phyloP scores from a whole-genome alignment of 1,140 invertebrate genomes.

The Pseudoatta argentina region DNA sequence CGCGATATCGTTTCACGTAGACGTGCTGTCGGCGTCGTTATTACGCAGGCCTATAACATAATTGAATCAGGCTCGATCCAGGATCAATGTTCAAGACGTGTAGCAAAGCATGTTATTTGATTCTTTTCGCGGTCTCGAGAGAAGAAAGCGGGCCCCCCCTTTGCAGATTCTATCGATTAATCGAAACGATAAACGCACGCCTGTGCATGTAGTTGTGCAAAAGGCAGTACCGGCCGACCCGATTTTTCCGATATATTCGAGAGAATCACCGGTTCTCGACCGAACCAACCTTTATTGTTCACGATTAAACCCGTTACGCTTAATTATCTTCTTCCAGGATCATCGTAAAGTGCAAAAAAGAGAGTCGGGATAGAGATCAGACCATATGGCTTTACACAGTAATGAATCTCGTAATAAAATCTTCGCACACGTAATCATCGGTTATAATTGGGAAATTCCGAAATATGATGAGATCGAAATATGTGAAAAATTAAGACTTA shows the following conservation, averaged over 20 bases:
- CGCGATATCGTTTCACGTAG: constrained; percentile 37
- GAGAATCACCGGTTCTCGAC: background rate
- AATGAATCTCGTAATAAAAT: constrained; percentile 29
- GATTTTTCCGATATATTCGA: constrained; percentile 44
- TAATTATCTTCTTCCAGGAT: constrained; percentile 61
- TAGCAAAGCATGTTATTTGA: background rate
- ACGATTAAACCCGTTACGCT: constrained; percentile 26
- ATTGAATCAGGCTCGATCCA: constrained; percentile 16
- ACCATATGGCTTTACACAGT: background rate
- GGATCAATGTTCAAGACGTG: constrained; percentile 17
- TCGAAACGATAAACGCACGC: constrained; percentile 33
- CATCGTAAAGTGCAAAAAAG: background rate
- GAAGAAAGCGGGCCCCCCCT: background rate
- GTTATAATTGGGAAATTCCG: background rate
- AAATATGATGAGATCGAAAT: background rate
- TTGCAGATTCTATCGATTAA: constrained; percentile 37
- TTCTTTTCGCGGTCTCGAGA: constrained; percentile 27
- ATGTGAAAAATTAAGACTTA: background rate
- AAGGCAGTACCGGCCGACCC: background rate
- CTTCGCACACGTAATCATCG: background rate
- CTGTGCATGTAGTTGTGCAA: background rate
- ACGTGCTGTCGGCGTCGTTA: background rate
- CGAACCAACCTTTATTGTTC: constrained; percentile 29
- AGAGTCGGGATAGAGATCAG: background rate
- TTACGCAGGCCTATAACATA: constrained; percentile 37